These are phyloP conservation scores for Lophius americanus DNA, from an alignment of 2,797 vertebrate species.

Conservation along the genomic window DNA sequence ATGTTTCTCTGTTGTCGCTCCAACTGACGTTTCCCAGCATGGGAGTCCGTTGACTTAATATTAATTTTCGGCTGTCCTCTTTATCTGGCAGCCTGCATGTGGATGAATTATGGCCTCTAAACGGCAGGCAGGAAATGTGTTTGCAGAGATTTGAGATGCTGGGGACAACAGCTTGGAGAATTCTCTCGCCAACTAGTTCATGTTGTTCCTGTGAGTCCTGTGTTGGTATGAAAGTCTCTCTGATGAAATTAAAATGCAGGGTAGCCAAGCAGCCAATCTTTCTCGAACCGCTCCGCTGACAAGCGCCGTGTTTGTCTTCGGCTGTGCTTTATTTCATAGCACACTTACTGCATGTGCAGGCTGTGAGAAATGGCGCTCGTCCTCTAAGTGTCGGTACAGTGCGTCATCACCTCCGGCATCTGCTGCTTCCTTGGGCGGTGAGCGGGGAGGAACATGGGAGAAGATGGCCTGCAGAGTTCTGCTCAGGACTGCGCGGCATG, in stretches of 20 bases:
- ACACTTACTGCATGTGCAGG: conserved; percentile 19
- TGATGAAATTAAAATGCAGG: conserved; percentile 59
- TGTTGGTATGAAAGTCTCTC: conserved; percentile 42
- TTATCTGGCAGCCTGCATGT: neutral
- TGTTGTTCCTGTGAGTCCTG: conserved; percentile 66
- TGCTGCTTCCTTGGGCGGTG: neutral
- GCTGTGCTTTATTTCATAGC: conserved; percentile 48
- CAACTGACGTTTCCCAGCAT: too few species aligned
- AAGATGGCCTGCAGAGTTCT: conserved; percentile 31
- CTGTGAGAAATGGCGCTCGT: conserved; percentile 16
- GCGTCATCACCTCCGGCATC: conserved; percentile 11
- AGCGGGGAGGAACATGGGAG: conserved; percentile 6
- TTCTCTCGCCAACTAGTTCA: conserved; percentile 43
- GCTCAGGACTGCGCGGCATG: conserved; percentile 24
- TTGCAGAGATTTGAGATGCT: conserved; percentile 32
- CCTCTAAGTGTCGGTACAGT: conserved; percentile 31
- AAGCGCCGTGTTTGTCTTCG: conserved; percentile 32
- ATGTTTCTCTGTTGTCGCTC: too few species aligned
- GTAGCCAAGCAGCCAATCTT: conserved; percentile 60
- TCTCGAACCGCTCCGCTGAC: conserved; percentile 54
- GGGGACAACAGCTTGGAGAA: conserved; percentile 65
- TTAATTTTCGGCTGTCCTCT: too few species aligned
- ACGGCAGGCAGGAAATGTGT: conserved; percentile 16
- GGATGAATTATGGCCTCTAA: conserved; percentile 13
- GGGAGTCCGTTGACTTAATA: too few species aligned